phyloP scores from a whole-genome alignment of 2,888 invertebrate genomes.

The Epinotia demarniana region DNA sequence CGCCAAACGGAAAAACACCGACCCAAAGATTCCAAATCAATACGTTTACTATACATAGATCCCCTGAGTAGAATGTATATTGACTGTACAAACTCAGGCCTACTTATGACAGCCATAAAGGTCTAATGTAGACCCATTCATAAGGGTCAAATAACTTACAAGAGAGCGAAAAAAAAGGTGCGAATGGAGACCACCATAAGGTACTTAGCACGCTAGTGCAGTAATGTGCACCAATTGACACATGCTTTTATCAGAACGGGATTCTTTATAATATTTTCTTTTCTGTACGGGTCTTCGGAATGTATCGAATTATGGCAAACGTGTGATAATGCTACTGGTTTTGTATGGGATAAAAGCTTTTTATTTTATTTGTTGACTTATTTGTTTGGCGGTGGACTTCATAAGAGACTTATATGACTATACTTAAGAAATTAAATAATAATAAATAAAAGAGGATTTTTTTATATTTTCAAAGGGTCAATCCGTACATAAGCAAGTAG shows the following conservation, averaged over 20 bases:
- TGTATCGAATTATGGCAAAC: constrained; percentile 46
- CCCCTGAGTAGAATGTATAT: constrained; percentile 19
- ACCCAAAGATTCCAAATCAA: background rate
- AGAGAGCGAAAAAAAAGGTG: constrained; percentile 50
- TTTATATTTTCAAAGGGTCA: too few species aligned
- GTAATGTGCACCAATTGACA: constrained; percentile 58
- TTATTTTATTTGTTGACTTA: constrained; percentile 19
- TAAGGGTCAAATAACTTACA: constrained; percentile 38
- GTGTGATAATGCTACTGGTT: constrained; percentile 22
- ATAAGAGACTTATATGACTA: background rate
- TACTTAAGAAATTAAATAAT: background rate
- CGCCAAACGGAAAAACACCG: background rate
- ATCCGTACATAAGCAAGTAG: too few species aligned
- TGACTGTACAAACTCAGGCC: constrained; percentile 39
- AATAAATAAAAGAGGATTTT: too few species aligned
- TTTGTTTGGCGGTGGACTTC: background rate
- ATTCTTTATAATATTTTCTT: constrained; percentile 50
- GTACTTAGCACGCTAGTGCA: constrained; percentile 58
- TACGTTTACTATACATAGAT: background rate
- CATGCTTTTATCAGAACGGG: constrained; percentile 59
- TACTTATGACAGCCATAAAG: constrained; percentile 39
- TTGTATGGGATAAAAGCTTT: constrained; percentile 17
- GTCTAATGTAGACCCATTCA: constrained; percentile 36
- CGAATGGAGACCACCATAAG: constrained; percentile 61
- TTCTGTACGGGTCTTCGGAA: constrained; percentile 52